Base-by-base conservation (phyloP, 1,140 invertebrate genomes). In the Drosophila ironensis region DNA sequence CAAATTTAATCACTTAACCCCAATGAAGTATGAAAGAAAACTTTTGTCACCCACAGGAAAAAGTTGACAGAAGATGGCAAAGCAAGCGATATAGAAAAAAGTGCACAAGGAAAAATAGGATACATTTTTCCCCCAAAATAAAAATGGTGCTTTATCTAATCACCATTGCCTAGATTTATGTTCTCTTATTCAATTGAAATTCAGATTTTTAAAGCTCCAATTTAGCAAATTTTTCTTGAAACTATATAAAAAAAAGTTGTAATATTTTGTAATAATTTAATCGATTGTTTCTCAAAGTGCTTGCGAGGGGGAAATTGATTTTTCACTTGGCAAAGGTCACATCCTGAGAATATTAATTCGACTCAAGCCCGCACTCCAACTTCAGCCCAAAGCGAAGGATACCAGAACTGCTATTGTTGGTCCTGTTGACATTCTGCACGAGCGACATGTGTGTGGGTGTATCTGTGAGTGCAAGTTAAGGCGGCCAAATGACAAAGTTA, bases 1-100 rank as follows among this genome's bases (percentile, higher is more conserved):
- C 77, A 82, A 81, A 81, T 81, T 81, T 81, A 81, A 81, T 81
- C 77, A 81, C 77, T 81, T 81, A 81, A 81, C 77, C 77, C 77
- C 77, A 81, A 81, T 80, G 77, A 81, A 81, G 76, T 67, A 80
- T 71, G 68, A 71, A 63, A 77, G 57, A 11, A 78, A 78, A 80
- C 28, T 81, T 80, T 80, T 73, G 33, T 24, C 37, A 33, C 63
- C 53, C 42, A 50, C 42, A 42, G 50, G n/a, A 45, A 64, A 78
- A 78, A 80, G 63, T 80, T 78, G 56, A 64, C 51, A 50, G 69
- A 57, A 45, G 40, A 52, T 56, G 45, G 6, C 2, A 12, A 46
- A 40, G 53, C 25, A 37, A 25, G 37, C 27, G 35, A 74, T 42
- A 14, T 42, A 8, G 4, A 9, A 19, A 22, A 9, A 5, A 25